A percentile compares a stretch with the other conserved stretches of the same genome.
These are phyloP conservation scores for Brienomyrus brachyistius DNA, from an alignment of 2,113 vertebrate species.

Conservation along the genomic window DNA sequence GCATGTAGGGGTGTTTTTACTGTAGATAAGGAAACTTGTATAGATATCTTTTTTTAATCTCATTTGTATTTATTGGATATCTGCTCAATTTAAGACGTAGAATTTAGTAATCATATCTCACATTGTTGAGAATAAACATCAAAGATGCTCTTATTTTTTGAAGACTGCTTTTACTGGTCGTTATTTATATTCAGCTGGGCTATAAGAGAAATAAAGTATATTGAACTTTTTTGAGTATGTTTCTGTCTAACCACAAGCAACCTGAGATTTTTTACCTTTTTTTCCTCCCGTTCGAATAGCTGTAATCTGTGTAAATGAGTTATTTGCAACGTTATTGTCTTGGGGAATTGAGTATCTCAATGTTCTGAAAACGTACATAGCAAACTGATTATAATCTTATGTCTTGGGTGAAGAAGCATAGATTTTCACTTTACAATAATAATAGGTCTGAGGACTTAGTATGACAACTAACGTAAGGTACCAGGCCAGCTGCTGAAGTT, in stretches of 20 bases:
- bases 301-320: neutral
- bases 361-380: neutral
- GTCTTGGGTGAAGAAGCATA: neutral
- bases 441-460: neutral
- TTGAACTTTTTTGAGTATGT: neutral
- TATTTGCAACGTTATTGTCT: neutral
- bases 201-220: slow-evolving; percentile 50
- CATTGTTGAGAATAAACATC: slow-evolving; percentile 19
- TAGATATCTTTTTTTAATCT: slow-evolving; percentile 29
- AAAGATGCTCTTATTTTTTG: slow-evolving; percentile 38
- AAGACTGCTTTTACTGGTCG: slow-evolving; percentile 45
- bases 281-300: neutral
- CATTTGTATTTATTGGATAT: slow-evolving; percentile 66
- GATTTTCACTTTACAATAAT: neutral
- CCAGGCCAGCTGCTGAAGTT: neutral
- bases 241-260: neutral
- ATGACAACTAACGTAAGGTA: neutral
- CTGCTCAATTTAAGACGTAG: slow-evolving; percentile 31
- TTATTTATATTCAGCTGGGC: slow-evolving; percentile 56
- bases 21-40: slow-evolving; percentile 50
- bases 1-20: slow-evolving; percentile 37
- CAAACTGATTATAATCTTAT: neutral
- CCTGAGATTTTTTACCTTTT: neutral
- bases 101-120: slow-evolving; percentile 26
- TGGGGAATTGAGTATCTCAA: neutral